Evolutionary conservation across 1,140 invertebrate genomes (phyloP).

Genomic region (Meloidogyne chitwoodi): DNA sequence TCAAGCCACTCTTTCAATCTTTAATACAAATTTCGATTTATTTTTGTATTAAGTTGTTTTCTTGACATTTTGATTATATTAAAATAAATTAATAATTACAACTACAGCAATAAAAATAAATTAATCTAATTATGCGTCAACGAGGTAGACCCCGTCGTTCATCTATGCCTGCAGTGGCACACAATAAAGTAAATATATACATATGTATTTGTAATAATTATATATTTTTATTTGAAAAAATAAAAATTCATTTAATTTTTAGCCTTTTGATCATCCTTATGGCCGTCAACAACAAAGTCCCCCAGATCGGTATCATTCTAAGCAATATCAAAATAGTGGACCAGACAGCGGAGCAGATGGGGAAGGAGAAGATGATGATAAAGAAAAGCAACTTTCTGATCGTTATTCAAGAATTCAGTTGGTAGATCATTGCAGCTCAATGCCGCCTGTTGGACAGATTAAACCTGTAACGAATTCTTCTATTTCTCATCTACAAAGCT

Average conservation of each 20-base stretch:
- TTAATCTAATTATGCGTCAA: conserved; percentile 10
- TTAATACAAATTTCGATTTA: too few relatives aligned
- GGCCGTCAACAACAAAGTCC: conserved; percentile 5
- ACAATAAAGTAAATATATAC: conserved; percentile 6
- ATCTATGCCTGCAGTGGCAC: conserved; percentile 19
- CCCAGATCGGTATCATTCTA: not conserved
- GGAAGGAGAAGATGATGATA: conserved; percentile 10
- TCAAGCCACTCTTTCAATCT: too few relatives aligned
- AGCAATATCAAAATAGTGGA: conserved; percentile 1
- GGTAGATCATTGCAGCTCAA: not conserved
- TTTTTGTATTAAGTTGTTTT: too few relatives aligned
- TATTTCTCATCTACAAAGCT: not conserved
- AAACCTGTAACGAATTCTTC: not conserved
- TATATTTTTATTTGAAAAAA: too few relatives aligned
- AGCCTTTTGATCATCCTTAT: conserved; percentile 11
- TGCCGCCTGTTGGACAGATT: not conserved
- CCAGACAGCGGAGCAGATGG: conserved; percentile 9
- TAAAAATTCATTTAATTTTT: too few relatives aligned
- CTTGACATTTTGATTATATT: too few relatives aligned
- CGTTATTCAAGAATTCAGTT: conserved; percentile 20
- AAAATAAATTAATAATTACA: too few relatives aligned
- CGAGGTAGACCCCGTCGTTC: conserved; percentile 16
- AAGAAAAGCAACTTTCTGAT: conserved; percentile 6
- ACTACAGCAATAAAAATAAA: not conserved
- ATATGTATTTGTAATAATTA: not conserved